A percentile compares a stretch with the other conserved stretches of the same genome.
Evolutionary conservation across 1,140 invertebrate species (phyloP).

Genomic region (Pentalonia nigronervosa): DNA sequence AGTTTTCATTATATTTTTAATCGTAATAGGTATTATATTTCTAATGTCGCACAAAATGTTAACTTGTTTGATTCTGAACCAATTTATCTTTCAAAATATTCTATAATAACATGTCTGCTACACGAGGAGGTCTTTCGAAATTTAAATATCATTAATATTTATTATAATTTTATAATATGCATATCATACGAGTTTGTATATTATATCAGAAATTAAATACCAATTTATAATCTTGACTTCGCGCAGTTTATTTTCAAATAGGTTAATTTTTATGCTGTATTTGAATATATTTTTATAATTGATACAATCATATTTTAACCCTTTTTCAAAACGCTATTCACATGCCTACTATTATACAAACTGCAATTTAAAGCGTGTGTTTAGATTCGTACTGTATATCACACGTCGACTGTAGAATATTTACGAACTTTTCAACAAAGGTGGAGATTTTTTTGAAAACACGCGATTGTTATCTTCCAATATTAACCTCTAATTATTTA

Average conservation of each 20-base stretch:
- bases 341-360: not conserved
- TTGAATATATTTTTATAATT: too few species aligned
- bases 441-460: not conserved
- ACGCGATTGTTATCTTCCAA: not conserved
- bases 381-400: too few species aligned
- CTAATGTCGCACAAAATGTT: not conserved
- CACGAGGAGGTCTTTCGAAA: not conserved
- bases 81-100: not conserved
- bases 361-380: not conserved
- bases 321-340: not conserved
- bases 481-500: not conserved
- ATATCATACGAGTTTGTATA: not conserved
- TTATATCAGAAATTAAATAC: not conserved
- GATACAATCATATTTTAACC: not conserved
- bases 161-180: not conserved
- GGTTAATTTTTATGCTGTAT: not conserved
- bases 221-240: not conserved
- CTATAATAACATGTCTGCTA: not conserved
- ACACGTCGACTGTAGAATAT: not conserved
- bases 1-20: conserved; percentile 19
- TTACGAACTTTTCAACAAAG: not conserved
- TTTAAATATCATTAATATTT: conserved; percentile 1
- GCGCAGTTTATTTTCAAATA: not conserved
- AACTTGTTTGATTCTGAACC: not conserved
- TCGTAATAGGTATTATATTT: not conserved